A percentile compares a stretch with the other conserved stretches of the same genome.
Conservation (phyloP, 2,888 invertebrate species). For the Calameuta filiformis region DNA sequence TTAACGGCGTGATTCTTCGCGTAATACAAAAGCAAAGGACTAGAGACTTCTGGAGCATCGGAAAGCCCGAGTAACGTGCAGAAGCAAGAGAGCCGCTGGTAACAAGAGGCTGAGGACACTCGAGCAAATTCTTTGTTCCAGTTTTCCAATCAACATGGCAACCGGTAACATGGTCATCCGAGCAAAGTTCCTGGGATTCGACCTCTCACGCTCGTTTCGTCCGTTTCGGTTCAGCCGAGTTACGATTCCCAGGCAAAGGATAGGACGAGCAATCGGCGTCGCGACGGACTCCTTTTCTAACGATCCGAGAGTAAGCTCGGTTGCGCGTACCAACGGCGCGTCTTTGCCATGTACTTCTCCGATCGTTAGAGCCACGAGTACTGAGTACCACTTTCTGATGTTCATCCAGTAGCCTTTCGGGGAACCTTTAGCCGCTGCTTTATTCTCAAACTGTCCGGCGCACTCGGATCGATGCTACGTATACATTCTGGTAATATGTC, state of each 20-base stretch:
- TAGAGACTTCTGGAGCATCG: neutral
- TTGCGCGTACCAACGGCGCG: neutral
- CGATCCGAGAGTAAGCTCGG: neutral
- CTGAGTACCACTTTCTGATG: neutral
- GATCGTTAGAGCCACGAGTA: neutral
- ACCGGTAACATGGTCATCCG: neutral
- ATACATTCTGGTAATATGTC: neutral
- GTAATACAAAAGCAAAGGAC: neutral
- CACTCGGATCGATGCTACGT: neutral
- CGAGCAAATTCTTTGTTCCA: too few species aligned
- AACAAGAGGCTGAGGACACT: too few species aligned
- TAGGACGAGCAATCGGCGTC: neutral
- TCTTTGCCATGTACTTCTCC: neutral
- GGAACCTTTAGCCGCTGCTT: neutral
- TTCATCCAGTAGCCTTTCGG: neutral
- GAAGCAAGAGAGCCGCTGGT: neutral
- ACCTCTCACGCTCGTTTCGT: too few species aligned
- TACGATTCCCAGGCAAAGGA: neutral
- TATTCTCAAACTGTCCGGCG: neutral
- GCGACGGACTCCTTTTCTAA: neutral
- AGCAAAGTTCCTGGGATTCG: too few species aligned
- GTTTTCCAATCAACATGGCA: neutral
- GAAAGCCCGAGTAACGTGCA: neutral
- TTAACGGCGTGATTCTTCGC: neutral
- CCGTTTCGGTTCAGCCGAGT: neutral